Conservation (phyloP, 2,888 invertebrate genomes). For the Acrobasis consociella region DNA sequence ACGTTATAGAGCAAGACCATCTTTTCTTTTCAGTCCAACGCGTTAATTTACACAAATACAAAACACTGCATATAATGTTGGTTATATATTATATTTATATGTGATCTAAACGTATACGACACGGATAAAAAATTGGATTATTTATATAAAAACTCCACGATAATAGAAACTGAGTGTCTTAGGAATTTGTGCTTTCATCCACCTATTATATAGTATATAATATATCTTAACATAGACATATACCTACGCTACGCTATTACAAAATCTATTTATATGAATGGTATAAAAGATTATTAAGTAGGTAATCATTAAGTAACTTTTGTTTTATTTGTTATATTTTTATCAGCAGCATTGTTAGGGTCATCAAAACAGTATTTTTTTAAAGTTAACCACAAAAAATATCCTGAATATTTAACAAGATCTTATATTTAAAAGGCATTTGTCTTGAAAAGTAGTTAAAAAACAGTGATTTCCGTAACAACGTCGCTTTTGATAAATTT, state of each 20-base stretch:
- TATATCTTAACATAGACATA: constrained; percentile 45
- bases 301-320: constrained; percentile 32
- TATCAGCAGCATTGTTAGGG: neutral
- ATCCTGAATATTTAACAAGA: neutral
- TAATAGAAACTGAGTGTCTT: constrained; percentile 62
- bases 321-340: constrained; percentile 5
- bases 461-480: neutral
- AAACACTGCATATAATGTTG: constrained; percentile 53
- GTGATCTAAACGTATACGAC: constrained; percentile 64
- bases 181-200: constrained; percentile 70
- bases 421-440: constrained; percentile 2
- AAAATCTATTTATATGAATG: constrained; percentile 60
- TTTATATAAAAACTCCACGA: constrained; percentile 59
- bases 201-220: constrained; percentile 36
- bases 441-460: neutral
- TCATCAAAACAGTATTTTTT: neutral
- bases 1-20: constrained; percentile 51
- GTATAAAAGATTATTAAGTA: constrained; percentile 61
- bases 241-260: constrained; percentile 59
- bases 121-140: constrained; percentile 57
- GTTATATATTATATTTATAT: constrained; percentile 53
- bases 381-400: neutral
- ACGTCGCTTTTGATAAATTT: neutral
- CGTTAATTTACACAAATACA: constrained; percentile 64
- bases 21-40: constrained; percentile 48